A percentile compares a stretch with the other conserved stretches of the same genome.
Evolutionary conservation across 2,888 invertebrate genomes (phyloP).

Genomic region (Ptychoptera contaminata): DNA sequence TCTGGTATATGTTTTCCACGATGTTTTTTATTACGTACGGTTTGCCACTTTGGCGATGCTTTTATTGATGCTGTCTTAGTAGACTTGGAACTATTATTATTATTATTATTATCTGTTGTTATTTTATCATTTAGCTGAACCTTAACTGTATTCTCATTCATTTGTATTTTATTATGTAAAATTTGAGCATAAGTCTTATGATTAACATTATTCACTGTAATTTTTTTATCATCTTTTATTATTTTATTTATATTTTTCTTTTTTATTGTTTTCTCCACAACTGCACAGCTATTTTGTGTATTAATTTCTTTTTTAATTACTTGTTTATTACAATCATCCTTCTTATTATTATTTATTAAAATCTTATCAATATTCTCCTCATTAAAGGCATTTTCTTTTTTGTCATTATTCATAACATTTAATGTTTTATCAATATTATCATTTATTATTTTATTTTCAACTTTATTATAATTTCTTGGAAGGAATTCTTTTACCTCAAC

Average conservation of each 20-base stretch:
- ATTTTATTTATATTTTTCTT: not conserved
- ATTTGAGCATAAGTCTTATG: conserved; percentile 11
- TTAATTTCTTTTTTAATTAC: not conserved
- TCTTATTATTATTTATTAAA: not conserved
- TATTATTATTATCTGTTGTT: not conserved
- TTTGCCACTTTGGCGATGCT: no score
- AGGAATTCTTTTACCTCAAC: conserved; percentile 14
- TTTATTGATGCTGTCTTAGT: no score
- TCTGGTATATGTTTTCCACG: no score
- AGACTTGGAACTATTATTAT: no score
- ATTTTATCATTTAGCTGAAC: not conserved
- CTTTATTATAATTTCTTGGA: conserved; percentile 9
- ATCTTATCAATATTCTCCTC: not conserved
- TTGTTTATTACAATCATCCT: not conserved
- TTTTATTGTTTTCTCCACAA: not conserved
- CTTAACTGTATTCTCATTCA: not conserved
- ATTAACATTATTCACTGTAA: not conserved
- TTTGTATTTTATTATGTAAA: conserved; percentile 2
- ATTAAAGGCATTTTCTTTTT: not conserved
- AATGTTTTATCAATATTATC: conserved; percentile 1
- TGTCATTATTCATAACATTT: not conserved
- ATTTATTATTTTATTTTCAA: conserved; percentile 1
- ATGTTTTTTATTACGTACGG: no score
- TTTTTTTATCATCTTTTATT: not conserved
- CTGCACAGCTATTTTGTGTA: not conserved